Base-by-base conservation (phyloP, 1,140 invertebrate genomes). In the Drosophila pandora region DNA sequence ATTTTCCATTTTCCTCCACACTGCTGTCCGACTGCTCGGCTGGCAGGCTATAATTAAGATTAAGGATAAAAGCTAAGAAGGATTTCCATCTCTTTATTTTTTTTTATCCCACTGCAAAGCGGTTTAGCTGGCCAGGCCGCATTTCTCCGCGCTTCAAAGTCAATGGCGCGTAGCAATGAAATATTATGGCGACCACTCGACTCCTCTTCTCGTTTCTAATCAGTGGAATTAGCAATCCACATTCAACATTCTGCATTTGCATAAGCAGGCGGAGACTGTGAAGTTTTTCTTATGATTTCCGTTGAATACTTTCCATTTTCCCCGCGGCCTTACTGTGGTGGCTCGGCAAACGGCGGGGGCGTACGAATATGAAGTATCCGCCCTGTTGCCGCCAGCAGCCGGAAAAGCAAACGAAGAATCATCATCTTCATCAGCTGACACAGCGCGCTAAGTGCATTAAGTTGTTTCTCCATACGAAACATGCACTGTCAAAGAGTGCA, bases 41-140 rank as follows among this genome's bases (percentile, higher is more conserved):
- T 71, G 80, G 71, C 81, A 73, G 72, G 78, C 87, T 90, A 90
- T 90, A 90, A 90, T 90, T 90, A 90, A 90, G 90, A 90, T 90
- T 90, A 90, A 90, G 90, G 89, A 89, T 87, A 80, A 89, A 87
- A 87, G 79, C 90, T 90, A 89, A 90, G 90, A 80, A 89, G 90
- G 89, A 90, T 90, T 90, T 90, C 61, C 80, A 70, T 39, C 41
- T 43, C 13, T 41, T 13, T 41, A 13, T 10, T 41, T 41, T 41
- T n/a, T 43, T 43, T 13, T 12, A 43, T 13, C 3, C 49, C 60
- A 75, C 55, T 63, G 57, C 47, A 82, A 90, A 90, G 81, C 83
- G 87, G 72, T 90, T 90, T 88, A 90, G 75, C 60, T 72, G 67
- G 41, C 53, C 39, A 34, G 23, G 56, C 61, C 54, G 37, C 59